These are phyloP conservation scores for Pipistrellus pipistrellus DNA, from an alignment of 2,797 vertebrate species.

Conservation along the genomic window DNA sequence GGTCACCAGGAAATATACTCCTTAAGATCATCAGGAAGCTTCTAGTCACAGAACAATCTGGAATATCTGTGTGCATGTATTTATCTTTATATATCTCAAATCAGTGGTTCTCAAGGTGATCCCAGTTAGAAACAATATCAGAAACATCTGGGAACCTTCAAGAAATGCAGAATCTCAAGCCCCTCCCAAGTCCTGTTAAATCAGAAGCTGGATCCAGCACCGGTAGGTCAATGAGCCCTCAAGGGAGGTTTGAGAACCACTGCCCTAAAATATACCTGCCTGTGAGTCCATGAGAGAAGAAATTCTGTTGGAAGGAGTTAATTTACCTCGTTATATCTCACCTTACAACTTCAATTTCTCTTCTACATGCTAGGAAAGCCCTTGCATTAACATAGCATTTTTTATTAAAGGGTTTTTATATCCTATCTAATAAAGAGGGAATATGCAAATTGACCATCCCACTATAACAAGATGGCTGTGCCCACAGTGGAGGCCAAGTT, in stretches of 20 bases:
- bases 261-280: neutral
- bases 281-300: neutral
- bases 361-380: neutral
- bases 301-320: neutral
- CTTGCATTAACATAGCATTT: neutral
- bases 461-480: no score
- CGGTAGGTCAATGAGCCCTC: neutral
- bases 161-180: neutral
- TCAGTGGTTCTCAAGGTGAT: neutral
- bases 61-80: neutral
- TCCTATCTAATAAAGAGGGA: no score
- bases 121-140: neutral
- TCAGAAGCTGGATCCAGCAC: neutral
- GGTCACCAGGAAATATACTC: neutral
- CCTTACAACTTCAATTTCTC: neutral
- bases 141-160: neutral
- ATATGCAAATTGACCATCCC: no score
- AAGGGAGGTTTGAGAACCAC: neutral
- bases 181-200: neutral
- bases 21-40: slow-evolving; percentile 1
- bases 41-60: neutral
- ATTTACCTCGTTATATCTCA: neutral
- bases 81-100: neutral
- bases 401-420: slow-evolving; percentile 27
- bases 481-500: no score